Conservation (phyloP, 2,888 invertebrate genomes). For the Zaprionus bogoriensis region DNA sequence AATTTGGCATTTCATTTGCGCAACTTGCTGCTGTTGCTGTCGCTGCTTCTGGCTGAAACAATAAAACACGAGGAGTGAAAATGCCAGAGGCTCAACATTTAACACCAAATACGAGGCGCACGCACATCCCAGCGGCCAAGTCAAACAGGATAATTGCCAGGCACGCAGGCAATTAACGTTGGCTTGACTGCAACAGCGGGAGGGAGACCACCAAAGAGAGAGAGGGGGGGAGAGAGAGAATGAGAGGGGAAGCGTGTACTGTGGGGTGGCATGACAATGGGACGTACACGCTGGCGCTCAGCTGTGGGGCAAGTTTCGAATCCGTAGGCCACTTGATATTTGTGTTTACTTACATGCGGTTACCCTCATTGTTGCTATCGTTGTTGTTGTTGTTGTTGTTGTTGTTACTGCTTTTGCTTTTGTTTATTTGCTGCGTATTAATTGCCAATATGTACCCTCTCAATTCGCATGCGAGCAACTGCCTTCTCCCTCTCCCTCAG, state of each 20-base stretch:
- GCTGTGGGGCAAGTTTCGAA: slow-evolving; percentile 5
- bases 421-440: slow-evolving; percentile 19
- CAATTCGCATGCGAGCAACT: no score
- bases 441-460: slow-evolving; percentile 6
- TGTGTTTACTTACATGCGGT: slow-evolving; percentile 25
- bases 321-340: slow-evolving; percentile 20
- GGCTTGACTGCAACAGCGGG: slow-evolving; percentile 5
- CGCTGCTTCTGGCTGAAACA: slow-evolving; percentile 35
- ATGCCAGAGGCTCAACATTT: slow-evolving; percentile 62
- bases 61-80: slow-evolving; percentile 68
- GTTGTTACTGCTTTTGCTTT: slow-evolving; percentile 1
- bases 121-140: slow-evolving; percentile 48
- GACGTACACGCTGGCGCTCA: neutral
- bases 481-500: neutral
- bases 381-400: slow-evolving; percentile 7
- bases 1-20: slow-evolving; percentile 42
- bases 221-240: neutral
- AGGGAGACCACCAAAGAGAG: neutral
- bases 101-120: slow-evolving; percentile 44
- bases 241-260: no score
- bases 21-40: slow-evolving; percentile 2
- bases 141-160: slow-evolving; percentile 52
- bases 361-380: neutral
- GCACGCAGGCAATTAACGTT: slow-evolving; percentile 49
- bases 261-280: neutral